Evolutionary conservation across 2,797 vertebrate species (phyloP).

Genomic region (Gobio occitaniae): DNA sequence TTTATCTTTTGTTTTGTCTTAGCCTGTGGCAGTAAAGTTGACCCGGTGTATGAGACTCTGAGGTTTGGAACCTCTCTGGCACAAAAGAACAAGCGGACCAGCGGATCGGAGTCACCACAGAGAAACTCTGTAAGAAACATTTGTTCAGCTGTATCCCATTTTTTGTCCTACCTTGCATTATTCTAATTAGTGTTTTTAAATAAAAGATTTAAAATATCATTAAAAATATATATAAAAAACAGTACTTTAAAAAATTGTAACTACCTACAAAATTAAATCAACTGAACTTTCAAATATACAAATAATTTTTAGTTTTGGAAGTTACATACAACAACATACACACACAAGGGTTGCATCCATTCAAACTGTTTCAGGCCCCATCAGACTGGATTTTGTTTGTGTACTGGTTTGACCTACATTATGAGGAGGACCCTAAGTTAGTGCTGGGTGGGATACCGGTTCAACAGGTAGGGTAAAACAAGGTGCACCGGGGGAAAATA

Average conservation of each 20-base stretch:
- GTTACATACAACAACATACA: not conserved
- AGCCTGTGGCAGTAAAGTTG: constrained; percentile 98
- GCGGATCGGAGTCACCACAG: constrained; percentile 91
- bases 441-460: not conserved
- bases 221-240: not conserved
- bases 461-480: not conserved
- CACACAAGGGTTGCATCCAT: not conserved
- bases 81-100: constrained; percentile 92
- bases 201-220: not conserved
- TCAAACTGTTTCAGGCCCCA: too few relatives aligned
- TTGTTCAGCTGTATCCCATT: not conserved
- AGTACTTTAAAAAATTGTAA: not conserved
- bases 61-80: constrained; percentile 97
- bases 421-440: not conserved
- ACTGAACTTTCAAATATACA: not conserved
- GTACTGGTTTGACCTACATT: not conserved
- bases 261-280: not conserved
- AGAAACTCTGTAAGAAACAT: constrained; percentile 87
- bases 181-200: not conserved
- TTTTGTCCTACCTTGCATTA: not conserved
- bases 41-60: constrained; percentile 96
- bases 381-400: too few relatives aligned
- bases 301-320: not conserved
- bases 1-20: constrained; percentile 46
- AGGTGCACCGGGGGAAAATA: too few relatives aligned